Conservation (phyloP, 2,888 invertebrate genomes). For the Myopa testacea region DNA sequence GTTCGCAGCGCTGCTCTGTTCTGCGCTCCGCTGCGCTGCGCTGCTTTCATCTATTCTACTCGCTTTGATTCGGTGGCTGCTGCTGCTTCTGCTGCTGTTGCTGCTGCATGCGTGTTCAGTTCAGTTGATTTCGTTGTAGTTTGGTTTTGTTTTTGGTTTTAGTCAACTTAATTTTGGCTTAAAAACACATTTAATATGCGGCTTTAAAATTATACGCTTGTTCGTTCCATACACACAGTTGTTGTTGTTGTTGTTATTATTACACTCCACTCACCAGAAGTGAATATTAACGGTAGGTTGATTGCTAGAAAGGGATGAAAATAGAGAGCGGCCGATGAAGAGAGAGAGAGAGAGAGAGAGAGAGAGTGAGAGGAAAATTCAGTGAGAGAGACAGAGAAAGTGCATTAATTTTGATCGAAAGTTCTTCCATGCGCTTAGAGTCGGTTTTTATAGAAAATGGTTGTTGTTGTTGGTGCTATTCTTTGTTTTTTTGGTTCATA, state of each 20-base stretch:
- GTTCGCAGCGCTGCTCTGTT: neutral
- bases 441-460: neutral
- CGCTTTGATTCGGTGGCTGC: neutral
- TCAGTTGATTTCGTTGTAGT: conserved; percentile 3
- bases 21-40: conserved; percentile 16
- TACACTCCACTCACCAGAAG: neutral
- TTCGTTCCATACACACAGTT: neutral
- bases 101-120: too few relatives aligned
- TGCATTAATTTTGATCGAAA: too few relatives aligned
- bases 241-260: neutral
- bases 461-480: neutral
- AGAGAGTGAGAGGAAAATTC: too few relatives aligned
- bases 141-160: neutral
- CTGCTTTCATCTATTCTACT: neutral
- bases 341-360: too few relatives aligned
- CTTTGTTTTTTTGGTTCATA: neutral
- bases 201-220: neutral
- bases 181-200: conserved; percentile 25
- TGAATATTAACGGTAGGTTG: too few relatives aligned
- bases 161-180: conserved; percentile 19
- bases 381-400: too few relatives aligned
- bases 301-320: too few relatives aligned
- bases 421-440: too few relatives aligned
- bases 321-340: too few relatives aligned
- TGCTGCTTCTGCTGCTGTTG: too few relatives aligned